Percentiles rank a stretch among this genome's conserved stretches.
These are phyloP conservation scores for Mus caroli DNA, from an alignment of 2,797 vertebrate species.

Conservation along the genomic window DNA sequence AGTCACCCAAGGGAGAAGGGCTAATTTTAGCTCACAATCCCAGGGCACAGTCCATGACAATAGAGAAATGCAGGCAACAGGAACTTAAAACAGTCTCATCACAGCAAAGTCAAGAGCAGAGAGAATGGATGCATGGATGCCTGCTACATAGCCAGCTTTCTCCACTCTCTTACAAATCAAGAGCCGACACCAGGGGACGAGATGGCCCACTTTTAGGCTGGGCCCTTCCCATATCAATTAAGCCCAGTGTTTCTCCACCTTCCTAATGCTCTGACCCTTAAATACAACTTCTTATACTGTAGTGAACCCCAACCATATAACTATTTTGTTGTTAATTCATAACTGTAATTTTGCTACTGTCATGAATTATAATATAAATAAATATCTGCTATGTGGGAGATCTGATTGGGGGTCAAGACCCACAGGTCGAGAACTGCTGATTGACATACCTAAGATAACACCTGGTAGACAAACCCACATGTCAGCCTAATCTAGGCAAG, in stretches of 20 bases:
- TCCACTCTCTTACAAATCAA: neutral
- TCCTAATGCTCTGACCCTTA: neutral
- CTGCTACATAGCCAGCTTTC: no score
- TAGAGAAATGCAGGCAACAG: neutral
- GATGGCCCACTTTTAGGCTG: no score
- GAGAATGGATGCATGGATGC: neutral
- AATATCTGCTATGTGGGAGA: neutral
- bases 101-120: neutral
- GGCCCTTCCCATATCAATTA: neutral
- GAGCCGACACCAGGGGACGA: neutral
- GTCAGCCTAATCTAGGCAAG: neutral
- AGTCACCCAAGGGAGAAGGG: neutral
- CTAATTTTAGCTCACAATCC: neutral
- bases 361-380: neutral
- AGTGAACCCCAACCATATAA: no score
- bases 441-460: neutral
- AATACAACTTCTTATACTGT: neutral
- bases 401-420: no score
- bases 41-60: neutral
- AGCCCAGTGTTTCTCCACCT: no score
- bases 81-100: neutral
- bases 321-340: neutral
- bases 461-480: neutral
- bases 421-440: neutral
- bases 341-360: neutral